phyloP scores from a whole-genome alignment of 2,888 invertebrate genomes.

The Heliconius erato region DNA sequence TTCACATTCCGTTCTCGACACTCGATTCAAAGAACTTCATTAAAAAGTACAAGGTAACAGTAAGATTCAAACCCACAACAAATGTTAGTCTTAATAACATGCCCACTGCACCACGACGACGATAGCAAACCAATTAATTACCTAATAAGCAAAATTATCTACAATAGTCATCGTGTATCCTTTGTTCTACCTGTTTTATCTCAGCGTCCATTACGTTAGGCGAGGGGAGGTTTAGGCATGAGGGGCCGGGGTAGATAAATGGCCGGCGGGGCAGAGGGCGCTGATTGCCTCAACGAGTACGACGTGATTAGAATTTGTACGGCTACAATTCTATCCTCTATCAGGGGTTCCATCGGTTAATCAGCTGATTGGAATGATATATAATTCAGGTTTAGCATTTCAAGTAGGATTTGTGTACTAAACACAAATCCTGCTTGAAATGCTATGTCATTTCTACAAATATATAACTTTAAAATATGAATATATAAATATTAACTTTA shows the following conservation, averaged over 20 bases:
- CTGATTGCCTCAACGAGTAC: conserved; percentile 56
- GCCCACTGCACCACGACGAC: not conserved
- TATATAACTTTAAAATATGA: not conserved
- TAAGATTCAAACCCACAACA: not conserved
- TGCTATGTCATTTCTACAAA: not conserved
- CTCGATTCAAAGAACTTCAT: no score
- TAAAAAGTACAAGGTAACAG: no score
- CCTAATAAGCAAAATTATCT: conserved; percentile 20
- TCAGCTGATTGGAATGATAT: conserved; percentile 35
- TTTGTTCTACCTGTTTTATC: conserved; percentile 33
- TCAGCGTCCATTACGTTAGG: not conserved
- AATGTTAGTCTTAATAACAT: not conserved
- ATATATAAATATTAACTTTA: no score
- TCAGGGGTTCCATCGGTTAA: conserved; percentile 35
- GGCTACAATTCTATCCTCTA: conserved; percentile 45
- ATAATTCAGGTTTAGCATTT: not conserved
- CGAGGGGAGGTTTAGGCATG: conserved; percentile 44
- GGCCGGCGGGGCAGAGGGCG: conserved; percentile 58
- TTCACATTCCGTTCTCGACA: no score
- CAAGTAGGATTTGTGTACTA: not conserved
- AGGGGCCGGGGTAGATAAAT: conserved; percentile 55
- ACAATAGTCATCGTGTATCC: conserved; percentile 9
- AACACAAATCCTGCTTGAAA: not conserved
- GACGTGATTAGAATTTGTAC: conserved; percentile 55
- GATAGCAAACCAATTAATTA: not conserved